These are phyloP conservation scores for Habroteleia sp. DNA, from an alignment of 2,888 invertebrate species.

Conservation along the genomic window DNA sequence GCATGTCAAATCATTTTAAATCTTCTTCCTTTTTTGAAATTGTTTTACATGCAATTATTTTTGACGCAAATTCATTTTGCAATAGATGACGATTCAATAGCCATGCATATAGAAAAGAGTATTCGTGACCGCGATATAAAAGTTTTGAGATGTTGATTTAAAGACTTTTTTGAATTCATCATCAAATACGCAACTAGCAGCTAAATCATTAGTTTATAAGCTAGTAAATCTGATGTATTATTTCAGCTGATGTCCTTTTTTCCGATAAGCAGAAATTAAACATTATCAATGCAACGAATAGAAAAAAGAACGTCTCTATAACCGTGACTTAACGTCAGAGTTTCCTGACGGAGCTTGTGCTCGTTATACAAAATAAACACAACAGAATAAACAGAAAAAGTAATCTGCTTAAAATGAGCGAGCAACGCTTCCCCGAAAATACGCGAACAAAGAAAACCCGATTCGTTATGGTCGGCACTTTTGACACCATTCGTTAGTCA, in stretches of 20 bases:
- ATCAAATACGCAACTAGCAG: too few species aligned
- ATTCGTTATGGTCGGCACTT: slow-evolving; percentile 58
- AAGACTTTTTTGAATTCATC: too few species aligned
- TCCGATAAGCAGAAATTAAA: slow-evolving; percentile 1
- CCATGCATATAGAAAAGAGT: too few species aligned
- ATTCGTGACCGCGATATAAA: too few species aligned
- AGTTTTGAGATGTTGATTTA: too few species aligned
- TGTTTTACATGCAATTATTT: too few species aligned
- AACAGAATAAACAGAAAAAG: slow-evolving; percentile 34
- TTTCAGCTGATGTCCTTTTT: slow-evolving; percentile 16
- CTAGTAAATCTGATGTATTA: slow-evolving; percentile 8
- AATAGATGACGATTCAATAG: too few species aligned
- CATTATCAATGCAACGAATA: slow-evolving; percentile 10
- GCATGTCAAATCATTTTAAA: too few species aligned
- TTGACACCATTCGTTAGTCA: slow-evolving; percentile 55
- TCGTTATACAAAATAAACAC: slow-evolving; percentile 33
- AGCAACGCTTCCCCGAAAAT: slow-evolving; percentile 37
- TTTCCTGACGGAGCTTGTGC: slow-evolving; percentile 15
- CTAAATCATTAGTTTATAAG: too few species aligned
- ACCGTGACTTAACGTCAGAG: slow-evolving; percentile 11
- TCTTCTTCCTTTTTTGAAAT: too few species aligned
- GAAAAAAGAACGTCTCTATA: slow-evolving; percentile 10
- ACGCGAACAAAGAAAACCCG: slow-evolving; percentile 27
- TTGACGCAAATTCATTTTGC: too few species aligned
- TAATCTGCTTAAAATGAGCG: slow-evolving; percentile 52